Evolutionary conservation across 2,797 vertebrate genomes (phyloP), one percentile per base, ranked within the genome.

Genomic region (Rhinella marina): DNA sequence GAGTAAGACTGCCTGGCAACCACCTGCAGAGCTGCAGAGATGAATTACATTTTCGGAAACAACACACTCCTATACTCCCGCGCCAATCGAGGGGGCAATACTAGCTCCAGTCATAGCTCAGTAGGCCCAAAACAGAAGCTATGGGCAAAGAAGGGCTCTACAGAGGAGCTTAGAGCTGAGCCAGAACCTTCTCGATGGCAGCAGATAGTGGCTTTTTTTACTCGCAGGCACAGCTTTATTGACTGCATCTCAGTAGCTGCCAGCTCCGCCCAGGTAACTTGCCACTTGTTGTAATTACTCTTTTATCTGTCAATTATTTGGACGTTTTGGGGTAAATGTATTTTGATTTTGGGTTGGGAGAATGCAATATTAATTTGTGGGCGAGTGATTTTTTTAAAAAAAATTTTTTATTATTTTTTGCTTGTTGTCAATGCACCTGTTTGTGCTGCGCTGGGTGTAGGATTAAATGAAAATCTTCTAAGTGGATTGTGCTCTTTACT

Each of bases 41-140:
- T 99, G 98, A 99, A 99, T 96, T 99, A 98, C 94, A 99, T 99
- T 95, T 99, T 99, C 80, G 98, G 98, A 91, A 99, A 99, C 96
- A 99, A 98, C 96, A 97, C 97, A 90, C 93, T 96, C 85, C 94
- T 98, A 86, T 97, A 97, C 95, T 96, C 97, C 90, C 97, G 97
- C 57, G 95, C 95, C 91, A 96, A 92, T 82, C 95, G 98, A 92
- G 95, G 94, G 89, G 94, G 96, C 93, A 96, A 93, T 91, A 81
- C 95, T 88, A 93, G 92, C 91, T 95, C 96, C 59, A 94, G 94
- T 92, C 96, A 96, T 91, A 93, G 96, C 90, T 94, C 95, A 59
- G 95, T 94, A 91, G 97, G 97, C 92, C 94, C 96, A 92, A 98
- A 97, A 92, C 97, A 95, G 92, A 98, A 97, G 94, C 94, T 95